Conservation (phyloP, 2,888 invertebrate species). For the Temnothorax rugatulus region DNA sequence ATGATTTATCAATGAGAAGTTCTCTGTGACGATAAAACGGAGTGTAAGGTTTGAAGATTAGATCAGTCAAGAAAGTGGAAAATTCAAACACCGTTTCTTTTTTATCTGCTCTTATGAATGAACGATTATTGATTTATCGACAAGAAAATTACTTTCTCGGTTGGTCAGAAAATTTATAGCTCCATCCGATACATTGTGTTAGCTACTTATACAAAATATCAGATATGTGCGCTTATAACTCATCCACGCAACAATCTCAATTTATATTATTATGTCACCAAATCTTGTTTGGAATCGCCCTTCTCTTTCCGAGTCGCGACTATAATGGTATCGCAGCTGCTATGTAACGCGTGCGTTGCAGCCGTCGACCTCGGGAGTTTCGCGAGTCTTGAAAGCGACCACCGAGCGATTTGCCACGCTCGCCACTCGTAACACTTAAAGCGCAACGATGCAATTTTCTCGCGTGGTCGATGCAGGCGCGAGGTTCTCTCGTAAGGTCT, state of each 20-base stretch:
- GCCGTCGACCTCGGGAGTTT: not conserved
- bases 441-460: constrained; percentile 75
- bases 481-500: constrained; percentile 70
- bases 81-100: not conserved
- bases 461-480: constrained; percentile 74
- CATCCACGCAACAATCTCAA: not conserved
- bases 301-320: not conserved
- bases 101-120: not conserved
- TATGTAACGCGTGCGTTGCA: constrained; percentile 13
- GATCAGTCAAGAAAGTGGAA: not conserved
- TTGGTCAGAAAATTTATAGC: not conserved
- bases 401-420: constrained; percentile 48
- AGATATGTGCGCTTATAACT: not conserved
- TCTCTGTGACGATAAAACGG: not conserved
- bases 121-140: constrained; percentile 8
- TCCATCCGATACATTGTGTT: not conserved
- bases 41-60: not conserved
- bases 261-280: not conserved
- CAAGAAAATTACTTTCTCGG: not conserved
- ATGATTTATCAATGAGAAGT: not conserved
- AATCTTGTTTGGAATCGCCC: not conserved
- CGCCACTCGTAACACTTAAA: constrained; percentile 69
- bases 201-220: not conserved
- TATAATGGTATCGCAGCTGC: not conserved
- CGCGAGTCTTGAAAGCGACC: constrained; percentile 35